A percentile compares a stretch with the other conserved stretches of the same genome.
Evolutionary conservation across 2,888 invertebrate species (phyloP).

Genomic region (Sylvicola cinctus): DNA sequence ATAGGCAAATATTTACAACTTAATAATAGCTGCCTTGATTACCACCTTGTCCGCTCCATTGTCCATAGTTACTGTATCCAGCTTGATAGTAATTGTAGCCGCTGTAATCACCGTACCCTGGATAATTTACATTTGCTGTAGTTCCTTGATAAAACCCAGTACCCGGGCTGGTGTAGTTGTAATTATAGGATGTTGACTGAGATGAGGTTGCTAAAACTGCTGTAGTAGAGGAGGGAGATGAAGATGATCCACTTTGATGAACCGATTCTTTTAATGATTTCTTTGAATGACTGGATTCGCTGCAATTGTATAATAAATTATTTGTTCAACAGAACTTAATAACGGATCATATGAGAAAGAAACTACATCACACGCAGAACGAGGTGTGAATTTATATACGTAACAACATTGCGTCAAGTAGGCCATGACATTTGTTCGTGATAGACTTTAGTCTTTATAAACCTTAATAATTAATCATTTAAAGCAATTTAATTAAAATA

Average conservation of each 20-base stretch:
- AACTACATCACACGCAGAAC: too few species aligned
- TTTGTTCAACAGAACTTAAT: too few species aligned
- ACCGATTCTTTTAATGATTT: conserved; percentile 24
- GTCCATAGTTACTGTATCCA: conserved; percentile 32
- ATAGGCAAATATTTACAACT: too few species aligned
- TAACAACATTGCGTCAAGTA: too few species aligned
- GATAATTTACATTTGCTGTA: conserved; percentile 22
- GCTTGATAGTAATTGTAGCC: conserved; percentile 36
- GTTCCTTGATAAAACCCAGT: conserved; percentile 31
- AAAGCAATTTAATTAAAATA: too few species aligned
- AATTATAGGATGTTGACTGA: conserved; percentile 17
- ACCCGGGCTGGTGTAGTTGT: conserved; percentile 17
- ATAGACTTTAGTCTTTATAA: too few species aligned
- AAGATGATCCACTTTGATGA: conserved; percentile 18
- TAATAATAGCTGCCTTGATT: conserved; percentile 7
- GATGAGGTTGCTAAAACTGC: conserved; percentile 21
- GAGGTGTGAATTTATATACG: too few species aligned
- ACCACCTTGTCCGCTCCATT: conserved; percentile 34
- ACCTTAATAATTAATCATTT: too few species aligned
- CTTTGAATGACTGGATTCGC: conserved; percentile 21
- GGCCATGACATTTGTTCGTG: too few species aligned
- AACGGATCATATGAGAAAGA: too few species aligned
- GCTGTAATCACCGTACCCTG: conserved; percentile 26
- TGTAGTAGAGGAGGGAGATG: conserved; percentile 21
- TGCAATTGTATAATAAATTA: too few species aligned